Evolutionary conservation across 2,113 vertebrate species (phyloP).

Genomic region (Zosterops hypoxanthus): DNA sequence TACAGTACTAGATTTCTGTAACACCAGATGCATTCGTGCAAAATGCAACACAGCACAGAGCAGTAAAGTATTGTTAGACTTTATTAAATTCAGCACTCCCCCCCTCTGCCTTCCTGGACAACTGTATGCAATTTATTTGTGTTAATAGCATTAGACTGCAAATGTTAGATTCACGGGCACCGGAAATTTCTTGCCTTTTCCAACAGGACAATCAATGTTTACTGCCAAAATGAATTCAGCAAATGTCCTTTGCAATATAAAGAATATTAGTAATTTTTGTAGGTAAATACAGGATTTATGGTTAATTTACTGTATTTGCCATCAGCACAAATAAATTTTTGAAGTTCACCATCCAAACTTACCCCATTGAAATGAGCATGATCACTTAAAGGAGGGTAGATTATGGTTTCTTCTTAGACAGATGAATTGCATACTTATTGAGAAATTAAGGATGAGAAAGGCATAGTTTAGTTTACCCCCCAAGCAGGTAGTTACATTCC

Average conservation of each 20-base stretch:
- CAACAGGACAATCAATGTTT: background rate
- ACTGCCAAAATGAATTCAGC: background rate
- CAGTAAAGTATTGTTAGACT: background rate
- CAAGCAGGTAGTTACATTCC: background rate
- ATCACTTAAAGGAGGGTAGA: background rate
- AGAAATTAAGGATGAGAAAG: background rate
- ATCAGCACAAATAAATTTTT: background rate
- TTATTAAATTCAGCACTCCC: slow-evolving; percentile 20
- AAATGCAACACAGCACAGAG: background rate
- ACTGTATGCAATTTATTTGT: background rate
- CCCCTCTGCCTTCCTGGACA: background rate
- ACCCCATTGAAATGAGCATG: background rate
- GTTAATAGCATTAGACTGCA: background rate
- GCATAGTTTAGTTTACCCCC: background rate
- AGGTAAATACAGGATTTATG: background rate
- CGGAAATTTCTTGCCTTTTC: background rate
- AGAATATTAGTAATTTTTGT: background rate
- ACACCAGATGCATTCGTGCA: background rate
- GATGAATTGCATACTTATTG: background rate
- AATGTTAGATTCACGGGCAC: background rate
- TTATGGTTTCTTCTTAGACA: background rate
- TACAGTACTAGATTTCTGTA: background rate
- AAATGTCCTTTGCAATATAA: background rate
- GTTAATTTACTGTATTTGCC: background rate
- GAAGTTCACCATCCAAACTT: background rate